Base-by-base conservation (phyloP, 2,797 vertebrate species). In the Rhinogobio ventralis region DNA sequence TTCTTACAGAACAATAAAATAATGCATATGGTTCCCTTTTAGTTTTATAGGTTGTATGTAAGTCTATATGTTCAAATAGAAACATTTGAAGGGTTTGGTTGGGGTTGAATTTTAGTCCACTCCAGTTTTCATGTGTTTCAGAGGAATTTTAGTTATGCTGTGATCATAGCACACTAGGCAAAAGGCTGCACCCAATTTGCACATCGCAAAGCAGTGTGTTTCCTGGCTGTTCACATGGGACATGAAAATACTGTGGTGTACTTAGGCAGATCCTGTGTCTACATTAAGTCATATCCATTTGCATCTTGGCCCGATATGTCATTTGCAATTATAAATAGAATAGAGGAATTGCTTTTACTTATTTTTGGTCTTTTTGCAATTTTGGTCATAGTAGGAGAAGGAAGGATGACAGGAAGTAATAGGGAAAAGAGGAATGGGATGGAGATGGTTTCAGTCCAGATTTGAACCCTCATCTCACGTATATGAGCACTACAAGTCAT, bases 171-270 rank as follows among this genome's bases (percentile, higher is more conserved):
- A 60, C 10, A 45, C 64, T 60, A n/a, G 51, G 36, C 9, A 0
- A 68, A 30, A 76, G 45, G 17, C 62, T 53, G 73, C 7, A 42
- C 28, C 36, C 25, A 77, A 60, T 84, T 69, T 77, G 49, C 64
- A 68, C 74, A 71, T 45, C 20, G 14, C 46, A 77, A 77, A 77
- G 66, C 49, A 69, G 81, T 62, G 51, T 82, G 81, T 83, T 82
- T 74, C 14, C 42, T 74, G 69, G 45, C 55, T 74, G 55, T 39
- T 74, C 15, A 82, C 25, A 78, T 46, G 14, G 19, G 66, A 78
- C 36, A 62, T 78, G 53, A 19, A 78, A 84, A 84, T 71, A 36
- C 20, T 78, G 51, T 84, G 67, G 39, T 15, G 36, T 60, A 19
- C 25, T 62, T 62, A 15, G 15, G 23, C 23, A 79, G 66, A 84